Percentiles rank a stretch among this genome's conserved stretches.
Conservation (phyloP, 2,888 invertebrate species). For the Drosophila subquinaria region DNA sequence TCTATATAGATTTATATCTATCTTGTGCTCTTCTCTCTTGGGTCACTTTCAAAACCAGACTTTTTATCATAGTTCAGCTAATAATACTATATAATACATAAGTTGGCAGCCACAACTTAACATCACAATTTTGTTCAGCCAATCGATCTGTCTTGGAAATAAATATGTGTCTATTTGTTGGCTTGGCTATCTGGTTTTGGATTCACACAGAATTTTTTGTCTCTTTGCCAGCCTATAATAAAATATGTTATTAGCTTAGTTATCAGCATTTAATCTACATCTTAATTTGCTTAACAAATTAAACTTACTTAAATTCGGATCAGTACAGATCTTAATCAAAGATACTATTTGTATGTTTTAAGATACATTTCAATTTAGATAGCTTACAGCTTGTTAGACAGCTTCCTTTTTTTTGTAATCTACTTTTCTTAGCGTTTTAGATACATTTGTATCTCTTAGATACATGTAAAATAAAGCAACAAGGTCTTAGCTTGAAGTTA, state of each 20-base stretch:
- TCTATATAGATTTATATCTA: slow-evolving; percentile 20
- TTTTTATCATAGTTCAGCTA: slow-evolving; percentile 30
- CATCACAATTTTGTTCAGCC: slow-evolving; percentile 1
- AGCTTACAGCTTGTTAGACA: background rate
- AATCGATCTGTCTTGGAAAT: background rate
- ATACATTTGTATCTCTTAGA: background rate
- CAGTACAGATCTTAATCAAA: background rate
- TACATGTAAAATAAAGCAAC: background rate
- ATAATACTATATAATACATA: background rate
- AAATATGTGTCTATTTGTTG: background rate
- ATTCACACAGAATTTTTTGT: slow-evolving; percentile 3
- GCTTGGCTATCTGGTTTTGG: slow-evolving; percentile 6
- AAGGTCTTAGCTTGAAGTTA: background rate
- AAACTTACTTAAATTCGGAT: background rate
- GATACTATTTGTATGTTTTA: background rate
- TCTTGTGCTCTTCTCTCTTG: slow-evolving; percentile 10
- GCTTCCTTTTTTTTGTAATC: background rate
- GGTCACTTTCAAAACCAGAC: slow-evolving; percentile 19
- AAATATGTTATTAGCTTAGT: slow-evolving; percentile 4
- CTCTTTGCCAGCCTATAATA: background rate
- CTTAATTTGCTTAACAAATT: slow-evolving; percentile 20
- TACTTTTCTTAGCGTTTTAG: background rate
- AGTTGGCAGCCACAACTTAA: slow-evolving; percentile 3
- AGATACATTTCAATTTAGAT: background rate
- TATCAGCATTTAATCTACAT: slow-evolving; percentile 17